These are phyloP conservation scores for Pachliopta kotzebuea DNA, from an alignment of 2,888 invertebrate species.

Conservation along the genomic window DNA sequence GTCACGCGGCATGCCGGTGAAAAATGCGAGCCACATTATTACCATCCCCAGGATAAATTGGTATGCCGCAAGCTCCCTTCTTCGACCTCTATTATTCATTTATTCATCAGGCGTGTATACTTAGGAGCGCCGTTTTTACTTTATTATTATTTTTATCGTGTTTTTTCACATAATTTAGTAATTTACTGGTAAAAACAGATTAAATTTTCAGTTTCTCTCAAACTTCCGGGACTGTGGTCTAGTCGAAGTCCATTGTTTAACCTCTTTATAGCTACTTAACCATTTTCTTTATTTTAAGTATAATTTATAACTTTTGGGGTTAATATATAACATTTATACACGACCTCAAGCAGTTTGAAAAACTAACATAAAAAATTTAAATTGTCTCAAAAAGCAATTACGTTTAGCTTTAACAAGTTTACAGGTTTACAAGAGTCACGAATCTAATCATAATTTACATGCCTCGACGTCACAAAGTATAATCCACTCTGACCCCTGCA, in stretches of 20 bases:
- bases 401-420: constrained; percentile 11
- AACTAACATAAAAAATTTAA: background rate
- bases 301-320: no score
- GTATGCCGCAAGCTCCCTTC: constrained; percentile 68
- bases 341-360: background rate
- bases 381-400: constrained; percentile 5
- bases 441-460: constrained; percentile 23
- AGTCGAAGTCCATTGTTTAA: no score
- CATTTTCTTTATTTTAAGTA: no score
- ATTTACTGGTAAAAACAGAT: constrained; percentile 27
- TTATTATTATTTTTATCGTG: constrained; percentile 38
- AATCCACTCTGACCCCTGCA: constrained; percentile 24
- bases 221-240: background rate
- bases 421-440: constrained; percentile 19
- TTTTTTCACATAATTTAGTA: constrained; percentile 48
- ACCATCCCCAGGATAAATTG: constrained; percentile 69
- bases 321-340: no score
- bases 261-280: no score
- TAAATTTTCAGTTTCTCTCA: background rate
- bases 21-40: constrained; percentile 72
- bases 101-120: constrained; percentile 70
- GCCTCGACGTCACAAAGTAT: constrained; percentile 8
- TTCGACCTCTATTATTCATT: constrained; percentile 73
- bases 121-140: constrained; percentile 43
- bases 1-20: constrained; percentile 57